Evolutionary conservation across 2,888 invertebrate genomes (phyloP), one percentile per base, ranked within the genome.

Genomic region (Malthinus seriepunctatus): DNA sequence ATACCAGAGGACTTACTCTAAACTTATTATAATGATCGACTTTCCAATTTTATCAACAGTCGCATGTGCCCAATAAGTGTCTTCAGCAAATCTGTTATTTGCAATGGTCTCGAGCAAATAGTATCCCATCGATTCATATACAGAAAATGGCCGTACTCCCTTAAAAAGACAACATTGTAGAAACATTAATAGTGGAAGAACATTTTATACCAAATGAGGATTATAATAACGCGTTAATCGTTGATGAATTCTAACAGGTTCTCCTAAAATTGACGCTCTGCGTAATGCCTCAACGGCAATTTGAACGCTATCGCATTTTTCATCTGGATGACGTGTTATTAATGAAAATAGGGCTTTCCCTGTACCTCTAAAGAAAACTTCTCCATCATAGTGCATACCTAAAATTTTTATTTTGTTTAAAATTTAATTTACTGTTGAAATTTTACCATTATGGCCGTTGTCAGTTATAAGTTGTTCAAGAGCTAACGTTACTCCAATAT

Each of bases 81-180:
- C 89, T 6, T 82, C 84, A 64, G 84, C 83, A 75, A 85, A 88
- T 69, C 87, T 84, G 2, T 85, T 86, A 72, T 87, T 87, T 51
- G 82, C 83, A 48, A 91, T 76, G 37, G 83, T 81, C 60, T 84
- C 81, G 66, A 89, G 74, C 49, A 91, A 79, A 73, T 88, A 83
- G 71, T 84, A 81, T 0, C 91, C 91, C 58, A 87, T 83, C 0
- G 91, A 89, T 64, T 85, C 85, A 74, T 89, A 88, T 48, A 79
- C 79, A 0, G 89, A 90, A 77, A 87, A 90, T 31, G 90, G 87
- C 56, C 86, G 84, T 9, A 91, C 79, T 32, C 90, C 90, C 90
- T 91, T 9, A 34, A 50, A 51, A 50, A 32, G 11, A 54, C 12
- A 32, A 46, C 32, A 31, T 46, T 23, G 37, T 45, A 11, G 9